Evolutionary conservation across 2,888 invertebrate species (phyloP), one percentile per base, ranked within the genome.

Genomic region (Allacma fusca): DNA sequence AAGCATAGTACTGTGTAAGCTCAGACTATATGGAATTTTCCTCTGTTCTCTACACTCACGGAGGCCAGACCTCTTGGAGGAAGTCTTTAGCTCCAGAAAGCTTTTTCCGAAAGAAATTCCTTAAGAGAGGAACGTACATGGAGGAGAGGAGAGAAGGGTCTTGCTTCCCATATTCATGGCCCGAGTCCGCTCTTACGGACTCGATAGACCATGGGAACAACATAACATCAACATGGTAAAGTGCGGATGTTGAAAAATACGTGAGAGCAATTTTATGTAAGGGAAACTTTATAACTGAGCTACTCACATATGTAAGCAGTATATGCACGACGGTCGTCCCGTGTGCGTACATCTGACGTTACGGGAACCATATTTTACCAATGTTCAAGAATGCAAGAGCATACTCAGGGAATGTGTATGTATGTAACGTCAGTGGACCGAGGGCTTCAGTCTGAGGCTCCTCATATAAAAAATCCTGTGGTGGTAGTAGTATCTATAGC

Each of bases 41-140:
- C 34, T 34, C 4, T 34, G 5, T 34, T 34, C 34, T 34, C 34
- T 34, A 9, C 34, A 4, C 34, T 7, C 34, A 9, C 9, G 50
- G 19, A 13, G n/a, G 16, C 19, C 2, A 50, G n/a, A 16, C 19
- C 2, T 19, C 2, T 1, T 9, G n/a, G 50, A 50, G 50, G 50
- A 50, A 50, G 50, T 50, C 9, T 50, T 50, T 65, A 65, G 26
- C 12, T 65, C 7, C 28, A 65, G 72, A 62, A 73, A 73, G 73
- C 59, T 64, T 40, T 73, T 73, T 40, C 62, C 62, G 34, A 62
- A 62, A 73, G 40, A 73, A 73, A 73, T 73, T 73, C 73, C 73
- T 50, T n/a, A 50, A 50, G 50, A 73, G 62, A 62, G 24, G 73
- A 62, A 40, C 19, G 29, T 21, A 62, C 26, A 50, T 50, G 19